Evolutionary conservation across 2,888 invertebrate species (phyloP), one percentile per base, ranked within the genome.

Genomic region (Lobophora halterata): DNA sequence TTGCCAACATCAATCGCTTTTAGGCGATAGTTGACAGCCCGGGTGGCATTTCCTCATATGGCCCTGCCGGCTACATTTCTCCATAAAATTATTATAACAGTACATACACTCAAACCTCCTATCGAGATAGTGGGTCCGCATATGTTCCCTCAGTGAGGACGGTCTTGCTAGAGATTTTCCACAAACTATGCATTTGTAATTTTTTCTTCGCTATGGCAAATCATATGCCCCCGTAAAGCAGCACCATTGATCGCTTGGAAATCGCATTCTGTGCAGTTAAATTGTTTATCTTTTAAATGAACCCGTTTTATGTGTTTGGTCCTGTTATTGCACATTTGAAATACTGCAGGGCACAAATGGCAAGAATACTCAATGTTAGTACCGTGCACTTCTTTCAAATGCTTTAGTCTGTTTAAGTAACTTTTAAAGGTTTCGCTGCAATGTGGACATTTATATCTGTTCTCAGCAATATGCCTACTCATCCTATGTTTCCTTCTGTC

Each of bases 121-220:
- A 50, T 86, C 82, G 32, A 83, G 77, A 39, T 75, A 78, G 43
- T 83, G 83, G 42, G 80, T 81, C 1, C 78, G 61, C 77, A 79
- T 75, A 33, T 83, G 85, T 37, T 80, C 76, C 12, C 61, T 69
- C 5, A 83, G 49, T 0, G 83, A 76, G 40, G 75, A 73, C 1
- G 56, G 48, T 9, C 85, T 61, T 0, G 75, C 70, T 28, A 79
- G 85, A 0, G 36, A 30, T 27, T 52, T 52, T 12, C 37, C 29
- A 25, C 51, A 52, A 1, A 52, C 44, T 18, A 39, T 14, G 14
- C 51, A 52, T 33, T 41, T 41, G 18, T 59, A 80, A 17, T 70
- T 77, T 6, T 71, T 6, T 74, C 70, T 0, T 71, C 75, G 0
- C 46, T 54, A 40, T 85, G 85, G 35, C 71, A 77, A 0, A 80